Base-by-base conservation (phyloP, 2,888 invertebrate species). In the Trichopria drosophilae region DNA sequence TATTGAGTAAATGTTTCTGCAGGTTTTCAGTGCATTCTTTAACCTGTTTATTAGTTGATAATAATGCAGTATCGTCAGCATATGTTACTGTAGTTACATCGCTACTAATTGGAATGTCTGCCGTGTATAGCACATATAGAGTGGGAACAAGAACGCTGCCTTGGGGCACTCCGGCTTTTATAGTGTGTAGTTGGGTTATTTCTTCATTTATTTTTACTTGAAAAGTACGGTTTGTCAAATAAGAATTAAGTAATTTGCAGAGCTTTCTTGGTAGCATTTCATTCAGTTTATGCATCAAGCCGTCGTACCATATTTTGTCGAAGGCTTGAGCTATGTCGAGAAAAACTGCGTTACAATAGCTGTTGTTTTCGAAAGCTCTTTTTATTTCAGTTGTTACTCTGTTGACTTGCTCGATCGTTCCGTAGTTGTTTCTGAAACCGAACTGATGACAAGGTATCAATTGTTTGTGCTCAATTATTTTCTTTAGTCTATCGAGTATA, bases 61-160 rank as follows among this genome's bases (percentile, higher is more conserved):
- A n/a, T n/a, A n/a, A n/a, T n/a, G n/a, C n/a, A n/a, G n/a, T n/a
- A n/a, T n/a, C n/a, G n/a, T n/a, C n/a, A n/a, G n/a, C n/a, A n/a
- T n/a, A n/a, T n/a, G n/a, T n/a, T n/a, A n/a, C n/a, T n/a, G n/a
- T n/a, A n/a, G n/a, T n/a, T n/a, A n/a, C n/a, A n/a, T n/a, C n/a
- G n/a, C n/a, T n/a, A n/a, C n/a, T n/a, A n/a, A n/a, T 52, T 13
- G 54, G 60, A 6, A 60, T 18, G 36, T 59, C 60, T 16, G 46
- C 32, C 6, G 56, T 61, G 24, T 37, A 63, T 10, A 62, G 24
- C 3, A 32, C 22, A 28, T 58, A 63, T 4, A 59, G 46, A 5
- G 57, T 34, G 4, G 59, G 58, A 19, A 57, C 57, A 0, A 61
- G 53, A 1, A 60, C 54, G 31, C 61, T 63, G 3, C 61, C 63